Evolutionary conservation across 92 coral and sea anemone species (phyloP), one percentile per base, ranked within the genome.

Genomic region (Anthopleura xanthogrammica): DNA sequence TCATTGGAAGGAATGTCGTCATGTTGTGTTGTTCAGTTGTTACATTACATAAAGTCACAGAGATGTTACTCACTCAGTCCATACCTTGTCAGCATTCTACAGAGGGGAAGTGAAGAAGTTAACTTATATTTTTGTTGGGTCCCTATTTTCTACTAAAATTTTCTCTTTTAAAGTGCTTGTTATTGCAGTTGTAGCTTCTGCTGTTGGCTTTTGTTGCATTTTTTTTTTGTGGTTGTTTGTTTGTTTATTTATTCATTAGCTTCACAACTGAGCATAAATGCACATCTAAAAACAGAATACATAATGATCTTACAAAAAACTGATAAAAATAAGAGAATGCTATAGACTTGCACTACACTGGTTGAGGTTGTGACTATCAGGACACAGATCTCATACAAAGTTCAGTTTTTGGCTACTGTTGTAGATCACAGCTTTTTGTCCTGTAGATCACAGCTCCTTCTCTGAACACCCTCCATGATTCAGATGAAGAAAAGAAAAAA

Each of bases 61-160:
- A 87, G 79, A 79, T 93, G 17, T 83, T 96, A 14, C 98, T 98
- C 24, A 87, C 85, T 96, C 29, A 96, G 99, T 80, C 98, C 98
- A 20, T 94, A 94, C 65, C 86, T 96, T 57, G 90, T 79, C 41
- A 88, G 89, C 70, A 87, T 96, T 5, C 83, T 96, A 9, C 36
- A 81, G 13, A 87, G 86, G 95, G 99, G 94, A 71, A 71, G 98
- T 85, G 24, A 72, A n/a, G 46, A 36, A 4, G 23, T 36, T 72
- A 8, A 5, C 1, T 17, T 19, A n/a, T 43, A 4, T 43, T 43
- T 4, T 1, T 62, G 24, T 19, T 62, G 8, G 16, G 12, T 54
- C 58, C 16, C 70, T 2, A 68, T 68, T 24, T 29, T 68, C 42
- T 23, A 36, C 9, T 54, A 2, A 54, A 54, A 13, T 54, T 54